Evolutionary conservation across 53 echinoderm and acorn worm species (phyloP).

Genomic region (Arbacia lixula): DNA sequence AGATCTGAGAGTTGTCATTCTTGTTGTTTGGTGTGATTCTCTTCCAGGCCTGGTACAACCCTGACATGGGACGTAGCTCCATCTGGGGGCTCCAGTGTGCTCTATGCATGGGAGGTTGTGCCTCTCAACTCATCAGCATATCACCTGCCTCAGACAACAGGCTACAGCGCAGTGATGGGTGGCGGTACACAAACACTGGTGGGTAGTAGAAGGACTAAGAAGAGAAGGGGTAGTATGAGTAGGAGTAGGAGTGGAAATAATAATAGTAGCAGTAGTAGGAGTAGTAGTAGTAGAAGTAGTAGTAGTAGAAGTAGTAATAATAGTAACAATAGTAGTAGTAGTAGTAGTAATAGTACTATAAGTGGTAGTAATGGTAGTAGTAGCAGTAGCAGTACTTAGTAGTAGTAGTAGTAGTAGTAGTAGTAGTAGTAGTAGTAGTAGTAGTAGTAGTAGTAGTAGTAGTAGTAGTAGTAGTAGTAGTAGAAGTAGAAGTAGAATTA

Average conservation of each 20-base stretch:
- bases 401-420: background rate
- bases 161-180: no score
- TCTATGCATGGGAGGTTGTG: constrained; percentile 65
- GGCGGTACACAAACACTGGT: constrained; percentile 33
- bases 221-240: background rate
- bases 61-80: constrained; percentile 72
- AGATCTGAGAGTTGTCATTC: no score
- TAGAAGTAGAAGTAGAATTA: background rate
- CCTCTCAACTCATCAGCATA: no score
- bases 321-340: background rate
- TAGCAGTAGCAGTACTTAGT: background rate
- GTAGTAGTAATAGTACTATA: background rate
- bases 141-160: no score
- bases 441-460: background rate
- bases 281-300: background rate
- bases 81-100: constrained; percentile 66
- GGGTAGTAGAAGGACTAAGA: background rate
- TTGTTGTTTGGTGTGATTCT: no score
- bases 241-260: no score
- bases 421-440: background rate
- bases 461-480: constrained; percentile 2
- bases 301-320: background rate
- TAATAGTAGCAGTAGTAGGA: background rate
- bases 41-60: constrained; percentile 64
- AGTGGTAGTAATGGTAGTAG: background rate